A percentile compares a stretch with the other conserved stretches of the same genome.
Evolutionary conservation across 2,113 vertebrate genomes (phyloP).

Genomic region (Danionella cerebrum): DNA sequence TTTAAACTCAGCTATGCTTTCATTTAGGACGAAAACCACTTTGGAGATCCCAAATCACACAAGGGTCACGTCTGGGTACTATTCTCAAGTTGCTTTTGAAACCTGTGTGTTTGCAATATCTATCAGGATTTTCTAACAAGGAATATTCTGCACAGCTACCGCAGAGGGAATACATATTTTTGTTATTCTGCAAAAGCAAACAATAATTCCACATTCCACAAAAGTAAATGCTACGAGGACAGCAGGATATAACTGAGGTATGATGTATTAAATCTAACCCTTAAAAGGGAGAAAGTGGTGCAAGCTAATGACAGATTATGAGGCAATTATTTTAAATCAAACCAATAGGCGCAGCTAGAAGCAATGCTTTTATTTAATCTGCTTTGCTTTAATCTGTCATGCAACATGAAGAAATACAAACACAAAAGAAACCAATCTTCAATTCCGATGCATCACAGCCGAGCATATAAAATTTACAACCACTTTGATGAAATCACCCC

Average conservation of each 20-base stretch:
- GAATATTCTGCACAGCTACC: slow-evolving; percentile 10
- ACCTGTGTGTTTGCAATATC: no score
- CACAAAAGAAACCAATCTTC: neutral
- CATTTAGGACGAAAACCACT: neutral
- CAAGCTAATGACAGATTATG: slow-evolving; percentile 1
- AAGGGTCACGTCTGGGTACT: neutral
- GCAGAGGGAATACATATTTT: slow-evolving; percentile 6
- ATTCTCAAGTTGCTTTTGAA: no score
- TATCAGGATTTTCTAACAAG: no score
- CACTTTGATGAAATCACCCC: neutral
- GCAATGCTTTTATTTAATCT: neutral
- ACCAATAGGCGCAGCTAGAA: slow-evolving; percentile 1
- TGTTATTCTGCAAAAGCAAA: neutral
- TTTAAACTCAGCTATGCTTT: neutral
- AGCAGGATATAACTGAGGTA: neutral
- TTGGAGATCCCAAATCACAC: slow-evolving; percentile 5
- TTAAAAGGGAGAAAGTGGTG: neutral
- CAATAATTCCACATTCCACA: neutral
- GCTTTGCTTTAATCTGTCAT: neutral
- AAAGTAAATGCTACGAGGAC: neutral
- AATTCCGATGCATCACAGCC: neutral
- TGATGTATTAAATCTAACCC: slow-evolving; percentile 2
- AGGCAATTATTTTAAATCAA: neutral
- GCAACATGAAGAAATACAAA: neutral
- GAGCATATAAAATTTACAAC: neutral